Conservation (phyloP, 1,140 invertebrate species). For the Diploscapter pachys region DNA sequence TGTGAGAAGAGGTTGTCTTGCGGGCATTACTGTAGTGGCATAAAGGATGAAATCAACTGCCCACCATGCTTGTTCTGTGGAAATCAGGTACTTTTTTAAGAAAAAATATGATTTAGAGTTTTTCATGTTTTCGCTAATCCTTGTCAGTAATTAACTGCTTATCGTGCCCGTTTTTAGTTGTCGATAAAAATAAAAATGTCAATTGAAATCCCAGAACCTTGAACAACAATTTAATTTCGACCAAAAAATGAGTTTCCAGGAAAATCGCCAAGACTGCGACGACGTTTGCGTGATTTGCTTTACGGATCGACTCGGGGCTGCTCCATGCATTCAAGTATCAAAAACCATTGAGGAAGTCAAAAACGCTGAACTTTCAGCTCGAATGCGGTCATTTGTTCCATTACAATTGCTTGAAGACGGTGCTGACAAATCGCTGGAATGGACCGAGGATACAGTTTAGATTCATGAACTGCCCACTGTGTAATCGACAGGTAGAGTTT, state of each 20-base stretch:
- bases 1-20: constrained; percentile 79
- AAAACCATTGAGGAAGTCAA: too few species aligned
- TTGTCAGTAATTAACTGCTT: too few species aligned
- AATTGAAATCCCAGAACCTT: too few species aligned
- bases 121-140: too few species aligned
- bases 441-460: constrained; percentile 93
- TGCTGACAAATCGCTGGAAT: constrained; percentile 81
- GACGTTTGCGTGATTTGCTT: constrained; percentile 99
- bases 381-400: constrained; percentile 94
- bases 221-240: too few species aligned
- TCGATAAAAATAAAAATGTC: too few species aligned
- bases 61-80: constrained; percentile 76
- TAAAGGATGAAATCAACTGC: constrained; percentile 76
- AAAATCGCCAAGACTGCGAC: constrained; percentile 79
- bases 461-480: constrained; percentile 92
- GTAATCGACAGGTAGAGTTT: constrained; percentile 71
- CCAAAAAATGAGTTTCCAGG: constrained; percentile 5
- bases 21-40: constrained; percentile 87
- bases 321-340: constrained; percentile 73
- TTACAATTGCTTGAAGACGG: constrained; percentile 80
- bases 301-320: constrained; percentile 86
- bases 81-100: too few species aligned
- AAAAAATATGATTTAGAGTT: too few species aligned
- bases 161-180: too few species aligned
- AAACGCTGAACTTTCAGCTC: constrained; percentile 58